Evolutionary conservation across 2,888 invertebrate species (phyloP), one percentile per base, ranked within the genome.

Genomic region (Ophion obscuratus): DNA sequence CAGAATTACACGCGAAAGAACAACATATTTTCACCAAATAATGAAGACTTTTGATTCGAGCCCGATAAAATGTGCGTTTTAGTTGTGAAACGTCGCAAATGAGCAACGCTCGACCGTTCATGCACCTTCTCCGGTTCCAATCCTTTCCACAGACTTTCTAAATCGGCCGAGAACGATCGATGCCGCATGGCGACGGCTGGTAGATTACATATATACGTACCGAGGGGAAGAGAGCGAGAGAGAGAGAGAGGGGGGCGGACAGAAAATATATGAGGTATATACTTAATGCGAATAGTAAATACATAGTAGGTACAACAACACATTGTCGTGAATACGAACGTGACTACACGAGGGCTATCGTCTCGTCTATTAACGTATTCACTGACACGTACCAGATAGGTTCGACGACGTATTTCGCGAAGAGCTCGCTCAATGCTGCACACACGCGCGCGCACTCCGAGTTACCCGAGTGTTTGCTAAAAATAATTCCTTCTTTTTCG

Each of bases 121-220:
- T 62, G 75, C 74, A 75, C 85, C 85, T 85, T 85, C 81, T 81
- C 81, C 85, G n/a, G 70, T 75, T 73, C 67, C 81, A 71, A 80
- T 83, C 80, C 83, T 77, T 77, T 76, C 80, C 79, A 76, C 71
- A 80, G 83, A 85, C 85, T 85, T 85, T 85, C 85, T 85, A 85
- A 85, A 85, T 85, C 62, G 74, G 57, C 78, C 78, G 78, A 68
- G 84, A 71, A 66, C 85, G 78, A 85, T 78, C 81, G 78, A 84
- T 70, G 84, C 67, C 78, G 75, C 62, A 62, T 66, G 67, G 75
- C 71, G 75, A 85, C 70, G 81, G 77, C 57, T 67, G 53, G 53
- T 64, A 67, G 27, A 76, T 66, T 62, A 53, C 57, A 20, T 31
- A 77, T 67, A 66, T 66, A 68, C 53, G 53, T 57, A 27, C 31